Conservation (phyloP, 2,113 vertebrate species). For the Nibea albiflora region DNA sequence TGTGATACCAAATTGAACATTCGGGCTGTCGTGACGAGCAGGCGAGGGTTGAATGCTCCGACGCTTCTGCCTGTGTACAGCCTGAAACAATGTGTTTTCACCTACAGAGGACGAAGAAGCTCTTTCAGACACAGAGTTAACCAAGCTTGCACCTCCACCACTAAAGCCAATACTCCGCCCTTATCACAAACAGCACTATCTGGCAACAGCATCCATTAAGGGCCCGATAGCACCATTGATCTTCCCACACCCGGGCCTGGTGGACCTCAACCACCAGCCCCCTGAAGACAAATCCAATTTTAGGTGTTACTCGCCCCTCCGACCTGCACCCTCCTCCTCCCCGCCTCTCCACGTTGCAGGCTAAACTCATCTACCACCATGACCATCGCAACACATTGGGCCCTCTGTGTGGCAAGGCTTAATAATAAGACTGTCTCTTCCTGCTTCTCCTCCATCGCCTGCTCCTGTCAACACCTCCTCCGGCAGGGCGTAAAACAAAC, state of each 20-base stretch:
- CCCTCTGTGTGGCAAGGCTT: slow-evolving; percentile 28
- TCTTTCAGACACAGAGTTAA: slow-evolving; percentile 60
- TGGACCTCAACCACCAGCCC: slow-evolving; percentile 48
- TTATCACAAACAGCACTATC: slow-evolving; percentile 54
- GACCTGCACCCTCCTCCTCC: neutral
- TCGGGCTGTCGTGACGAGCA: slow-evolving; percentile 40
- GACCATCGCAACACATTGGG: slow-evolving; percentile 20
- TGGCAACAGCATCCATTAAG: slow-evolving; percentile 56
- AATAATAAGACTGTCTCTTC: slow-evolving; percentile 45
- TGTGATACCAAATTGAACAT: slow-evolving; percentile 66
- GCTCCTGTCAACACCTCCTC: slow-evolving; percentile 64
- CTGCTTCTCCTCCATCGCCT: slow-evolving; percentile 23
- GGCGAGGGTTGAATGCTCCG: slow-evolving; percentile 39
- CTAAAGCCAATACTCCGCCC: slow-evolving; percentile 38
- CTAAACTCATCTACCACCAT: slow-evolving; percentile 28
- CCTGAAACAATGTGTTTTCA: slow-evolving; percentile 41
- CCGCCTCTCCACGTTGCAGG: slow-evolving; percentile 6
- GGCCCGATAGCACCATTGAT: slow-evolving; percentile 53
- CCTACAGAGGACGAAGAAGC: slow-evolving; percentile 42
- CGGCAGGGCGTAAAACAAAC: slow-evolving; percentile 65
- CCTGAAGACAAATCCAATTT: slow-evolving; percentile 60
- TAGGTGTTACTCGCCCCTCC: slow-evolving; percentile 41
- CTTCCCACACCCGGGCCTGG: slow-evolving; percentile 41
- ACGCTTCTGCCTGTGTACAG: slow-evolving; percentile 12
- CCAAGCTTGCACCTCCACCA: slow-evolving; percentile 57